Base-by-base conservation (phyloP, 1,140 invertebrate genomes). In the Helicoverpa zea region DNA sequence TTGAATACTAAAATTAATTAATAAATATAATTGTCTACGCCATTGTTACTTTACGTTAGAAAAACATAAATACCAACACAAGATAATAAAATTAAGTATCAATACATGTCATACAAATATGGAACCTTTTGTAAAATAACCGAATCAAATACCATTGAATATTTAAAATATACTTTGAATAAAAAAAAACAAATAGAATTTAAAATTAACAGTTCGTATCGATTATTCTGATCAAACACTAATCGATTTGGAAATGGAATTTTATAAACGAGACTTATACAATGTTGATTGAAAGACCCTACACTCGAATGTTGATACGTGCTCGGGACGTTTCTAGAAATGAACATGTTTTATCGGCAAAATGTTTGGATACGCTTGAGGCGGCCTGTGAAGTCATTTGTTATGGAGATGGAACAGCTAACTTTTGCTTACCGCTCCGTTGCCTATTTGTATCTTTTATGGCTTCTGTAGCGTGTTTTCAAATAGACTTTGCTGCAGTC, bases 331-430 rank as follows among this genome's bases (percentile, higher is more conserved):
- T 13, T 54, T 14, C 80, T 83, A 12, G 58, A 66, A 70, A 79
- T 80, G 79, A 83, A 82, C 82, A 85, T 81, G 83, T 85, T 86
- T 86, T 87, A 90, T 90, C 86, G 85, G 77, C 29, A 59, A 81
- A 87, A 84, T 88, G 81, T 88, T 88, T 85, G 83, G 83, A 82
- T 85, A 82, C 82, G 81, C 81, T 83, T 80, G 72, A 35, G 81
- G 86, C 84, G 58, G 61, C 78, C 72, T 74, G 81, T 72, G 77
- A 83, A 79, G 47, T 81, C 80, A 79, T 73, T 87, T 85, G 81
- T 47, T 68, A 51, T 83, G 77, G 72, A 85, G 58, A 84, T 86
- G 43, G 74, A 56, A 56, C 59, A 59, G 49, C 56, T 58, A 87
- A 85, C 83, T 86, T 88, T 86, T 85, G 75, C 80, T 83, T 81